These are phyloP conservation scores for Corythaixoides concolor DNA, from an alignment of 2,113 vertebrate genomes.

Conservation along the genomic window DNA sequence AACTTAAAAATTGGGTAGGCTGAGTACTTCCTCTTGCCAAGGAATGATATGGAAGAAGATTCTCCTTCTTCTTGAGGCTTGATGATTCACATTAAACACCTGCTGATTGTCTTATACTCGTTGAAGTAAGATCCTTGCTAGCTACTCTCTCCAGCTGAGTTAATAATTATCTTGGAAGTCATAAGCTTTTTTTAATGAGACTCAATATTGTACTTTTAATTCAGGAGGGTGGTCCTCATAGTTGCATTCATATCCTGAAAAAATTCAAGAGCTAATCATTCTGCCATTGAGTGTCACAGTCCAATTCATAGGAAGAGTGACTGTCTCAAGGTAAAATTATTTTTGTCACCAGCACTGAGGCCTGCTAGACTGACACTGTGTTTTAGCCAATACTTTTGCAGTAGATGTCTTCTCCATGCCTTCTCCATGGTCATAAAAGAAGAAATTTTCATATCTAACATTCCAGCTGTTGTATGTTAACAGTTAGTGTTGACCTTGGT, in stretches of 20 bases:
- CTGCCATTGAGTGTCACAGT: neutral
- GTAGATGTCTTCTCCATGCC: neutral
- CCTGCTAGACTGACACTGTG: neutral
- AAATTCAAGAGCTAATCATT: neutral
- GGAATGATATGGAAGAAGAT: neutral
- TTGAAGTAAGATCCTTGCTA: conserved; percentile 2
- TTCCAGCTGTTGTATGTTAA: neutral
- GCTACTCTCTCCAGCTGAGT: conserved; percentile 10
- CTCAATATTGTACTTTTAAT: neutral
- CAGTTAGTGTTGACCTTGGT: neutral
- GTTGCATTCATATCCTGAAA: neutral
- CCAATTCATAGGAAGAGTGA: neutral
- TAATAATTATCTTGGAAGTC: conserved; percentile 44
- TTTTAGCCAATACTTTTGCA: neutral
- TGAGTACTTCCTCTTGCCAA: neutral
- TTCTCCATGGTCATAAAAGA: neutral
- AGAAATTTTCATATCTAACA: neutral
- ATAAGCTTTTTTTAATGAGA: conserved; percentile 29
- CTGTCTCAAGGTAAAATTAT: neutral
- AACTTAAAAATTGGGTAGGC: neutral
- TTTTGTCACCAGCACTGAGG: neutral
- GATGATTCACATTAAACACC: conserved; percentile 11
- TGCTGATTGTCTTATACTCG: conserved; percentile 11
- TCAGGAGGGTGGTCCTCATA: neutral
- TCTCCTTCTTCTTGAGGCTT: neutral